Evolutionary conservation across 2,888 invertebrate genomes (phyloP).

Genomic region (Nephrotoma appendiculata): DNA sequence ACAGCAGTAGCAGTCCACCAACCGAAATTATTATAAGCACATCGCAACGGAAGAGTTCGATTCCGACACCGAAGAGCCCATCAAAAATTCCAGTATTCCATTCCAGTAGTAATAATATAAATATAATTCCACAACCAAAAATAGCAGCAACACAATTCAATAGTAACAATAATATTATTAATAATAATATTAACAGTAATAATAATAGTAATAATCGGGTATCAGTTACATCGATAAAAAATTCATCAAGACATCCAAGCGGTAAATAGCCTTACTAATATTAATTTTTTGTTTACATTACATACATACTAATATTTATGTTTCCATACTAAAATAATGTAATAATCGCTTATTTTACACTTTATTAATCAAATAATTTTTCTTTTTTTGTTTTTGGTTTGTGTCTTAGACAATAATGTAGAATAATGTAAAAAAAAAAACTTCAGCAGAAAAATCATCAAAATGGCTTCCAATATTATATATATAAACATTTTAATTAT

Average conservation of each 20-base stretch:
- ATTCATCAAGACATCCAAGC: constrained; percentile 40
- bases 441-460: background rate
- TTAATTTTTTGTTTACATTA: background rate
- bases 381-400: background rate
- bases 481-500: background rate
- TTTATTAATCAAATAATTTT: background rate
- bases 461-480: background rate
- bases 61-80: constrained; percentile 28
- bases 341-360: background rate
- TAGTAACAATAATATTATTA: background rate
- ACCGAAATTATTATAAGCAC: constrained; percentile 22
- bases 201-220: constrained; percentile 29
- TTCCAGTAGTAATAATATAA: constrained; percentile 24
- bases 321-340: background rate
- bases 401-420: background rate
- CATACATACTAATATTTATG: background rate
- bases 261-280: constrained; percentile 22
- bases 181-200: background rate
- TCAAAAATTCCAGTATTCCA: constrained; percentile 39
- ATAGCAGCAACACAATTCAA: background rate
- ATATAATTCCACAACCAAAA: constrained; percentile 27
- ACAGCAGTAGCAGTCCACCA: constrained; percentile 17
- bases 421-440: background rate
- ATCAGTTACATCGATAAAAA: constrained; percentile 43
- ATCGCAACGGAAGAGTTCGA: constrained; percentile 19